Conservation (phyloP, 2,113 vertebrate species). For the Morone saxatilis region DNA sequence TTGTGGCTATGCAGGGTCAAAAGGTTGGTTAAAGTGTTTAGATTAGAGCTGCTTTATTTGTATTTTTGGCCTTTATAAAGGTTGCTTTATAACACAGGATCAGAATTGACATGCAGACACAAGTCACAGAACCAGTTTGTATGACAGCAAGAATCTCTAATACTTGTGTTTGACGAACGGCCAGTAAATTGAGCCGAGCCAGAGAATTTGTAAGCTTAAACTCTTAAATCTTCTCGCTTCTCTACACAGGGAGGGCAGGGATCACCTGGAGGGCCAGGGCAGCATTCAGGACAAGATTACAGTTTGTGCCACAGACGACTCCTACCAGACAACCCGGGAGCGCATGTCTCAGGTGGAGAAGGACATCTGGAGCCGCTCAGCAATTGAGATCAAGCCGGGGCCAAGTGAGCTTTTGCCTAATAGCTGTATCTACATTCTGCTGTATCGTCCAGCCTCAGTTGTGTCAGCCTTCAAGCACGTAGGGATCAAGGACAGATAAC, state of each 20-base stretch:
- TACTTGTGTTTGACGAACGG: slow-evolving; percentile 11
- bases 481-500: slow-evolving; percentile 55
- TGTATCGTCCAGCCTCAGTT: slow-evolving; percentile 10
- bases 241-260: slow-evolving; percentile 79
- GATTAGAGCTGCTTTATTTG: slow-evolving; percentile 39
- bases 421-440: slow-evolving; percentile 13
- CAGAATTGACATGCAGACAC: slow-evolving; percentile 29
- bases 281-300: slow-evolving; percentile 91
- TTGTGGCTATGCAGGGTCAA: slow-evolving; percentile 27
- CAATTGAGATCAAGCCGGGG: slow-evolving; percentile 84
- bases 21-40: slow-evolving; percentile 24
- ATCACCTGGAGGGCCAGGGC: slow-evolving; percentile 87
- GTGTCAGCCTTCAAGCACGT: slow-evolving; percentile 29
- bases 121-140: slow-evolving; percentile 54
- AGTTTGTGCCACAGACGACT: slow-evolving; percentile 88
- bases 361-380: slow-evolving; percentile 85
- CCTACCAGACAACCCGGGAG: slow-evolving; percentile 84
- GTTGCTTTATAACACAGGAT: slow-evolving; percentile 18
- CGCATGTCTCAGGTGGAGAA: slow-evolving; percentile 86
- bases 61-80: slow-evolving; percentile 35
- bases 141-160: background rate
- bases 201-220: slow-evolving; percentile 9
- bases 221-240: slow-evolving; percentile 2
- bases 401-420: slow-evolving; percentile 75
- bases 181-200: background rate